phyloP scores from a whole-genome alignment of 2,888 invertebrate genomes.

The Eilema caniola region DNA sequence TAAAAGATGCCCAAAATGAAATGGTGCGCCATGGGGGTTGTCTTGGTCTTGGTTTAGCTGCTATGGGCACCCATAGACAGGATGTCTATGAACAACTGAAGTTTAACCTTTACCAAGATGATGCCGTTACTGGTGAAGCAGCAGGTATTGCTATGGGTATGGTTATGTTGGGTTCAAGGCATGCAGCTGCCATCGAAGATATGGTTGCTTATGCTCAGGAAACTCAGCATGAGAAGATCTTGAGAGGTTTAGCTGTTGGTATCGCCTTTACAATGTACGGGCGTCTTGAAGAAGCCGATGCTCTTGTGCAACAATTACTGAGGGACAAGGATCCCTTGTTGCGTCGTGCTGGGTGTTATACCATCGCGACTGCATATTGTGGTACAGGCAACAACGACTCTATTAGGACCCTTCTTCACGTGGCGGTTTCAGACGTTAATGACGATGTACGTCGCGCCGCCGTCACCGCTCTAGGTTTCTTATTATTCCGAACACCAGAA shows the following conservation, averaged over 20 bases:
- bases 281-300: constrained; percentile 98
- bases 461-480: constrained; percentile 99
- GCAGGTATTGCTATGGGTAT: constrained; percentile 99
- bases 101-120: constrained; percentile 98
- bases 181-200: constrained; percentile 95
- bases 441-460: constrained; percentile 99
- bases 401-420: constrained; percentile 96
- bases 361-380: constrained; percentile 99
- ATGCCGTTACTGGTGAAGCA: constrained; percentile 99
- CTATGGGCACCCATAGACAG: constrained; percentile 98
- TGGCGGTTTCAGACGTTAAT: constrained; percentile 99
- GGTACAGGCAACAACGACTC: constrained; percentile 99
- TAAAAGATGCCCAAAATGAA: constrained; percentile 98
- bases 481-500: constrained; percentile 98
- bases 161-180: constrained; percentile 99
- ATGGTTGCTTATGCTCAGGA: constrained; percentile 98
- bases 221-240: constrained; percentile 99
- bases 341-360: constrained; percentile 98
- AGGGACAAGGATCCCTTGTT: constrained; percentile 98
- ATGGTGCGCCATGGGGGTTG: constrained; percentile 99
- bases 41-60: constrained; percentile 98
- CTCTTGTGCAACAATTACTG: constrained; percentile 94
- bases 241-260: constrained; percentile 98
- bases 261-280: constrained; percentile 99
- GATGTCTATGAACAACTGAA: constrained; percentile 99